Evolutionary conservation across 2,888 invertebrate species (phyloP), one percentile per base, ranked within the genome.

Genomic region (Agrochola lota): DNA sequence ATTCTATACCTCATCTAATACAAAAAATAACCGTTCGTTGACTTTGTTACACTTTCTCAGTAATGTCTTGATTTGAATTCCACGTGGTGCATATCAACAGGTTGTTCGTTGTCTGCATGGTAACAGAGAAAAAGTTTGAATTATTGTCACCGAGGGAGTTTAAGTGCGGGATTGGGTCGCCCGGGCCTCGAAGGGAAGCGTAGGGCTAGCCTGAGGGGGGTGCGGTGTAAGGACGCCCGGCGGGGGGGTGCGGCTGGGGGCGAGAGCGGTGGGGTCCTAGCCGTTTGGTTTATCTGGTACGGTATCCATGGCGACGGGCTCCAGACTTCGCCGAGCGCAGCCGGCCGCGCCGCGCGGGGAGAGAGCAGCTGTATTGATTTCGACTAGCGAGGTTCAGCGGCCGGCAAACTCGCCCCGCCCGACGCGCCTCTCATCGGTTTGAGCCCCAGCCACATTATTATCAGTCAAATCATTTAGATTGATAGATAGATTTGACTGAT

Each of bases 301-400:
- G 91, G 96, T 97, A 92, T 88, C 96, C 93, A 96, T 96, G 93
- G 94, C 92, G 87, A 97, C 96, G 92, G 91, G 94, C 91, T 92
- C 92, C 93, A 94, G 94, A 93, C 80, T 69, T 23, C 43, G 49
- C 46, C 93, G 92, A 91, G 91, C 93, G 94, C 93, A 87, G 89
- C 90, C 89, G 89, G 81, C 81, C 91, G 92, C 91, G 94, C 92
- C 67, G 74, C 2, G 66, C 55, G 67, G 59, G 95, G 96, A 92
- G 95, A 95, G 95, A 95, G 97, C 96, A 97, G 97, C 96, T 97
- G 96, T 97, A 97, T 97, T 96, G 97, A 96, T 97, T 96, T 97
- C 95, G 96, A 95, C 92, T 90, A 87, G 91, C 92, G 89, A 93
- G 92, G 96, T 96, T 96, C 95, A 95, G 92, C 96, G 95, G 92